Base-by-base conservation (phyloP, 2,888 invertebrate species). In the Synergus umbraculus region DNA sequence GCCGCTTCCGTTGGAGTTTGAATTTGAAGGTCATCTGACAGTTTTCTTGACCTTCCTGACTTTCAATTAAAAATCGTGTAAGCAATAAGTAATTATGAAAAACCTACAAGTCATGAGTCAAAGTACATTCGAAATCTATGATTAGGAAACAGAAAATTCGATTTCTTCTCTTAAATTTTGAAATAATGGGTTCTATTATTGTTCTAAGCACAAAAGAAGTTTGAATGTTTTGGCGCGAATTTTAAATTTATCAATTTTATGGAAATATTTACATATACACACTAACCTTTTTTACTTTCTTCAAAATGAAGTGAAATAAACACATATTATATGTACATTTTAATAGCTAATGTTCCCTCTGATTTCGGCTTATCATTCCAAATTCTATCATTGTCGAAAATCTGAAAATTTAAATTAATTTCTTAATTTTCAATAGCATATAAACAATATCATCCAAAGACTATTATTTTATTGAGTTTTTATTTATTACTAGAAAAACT, bases 261-360 rank as follows among this genome's bases (percentile, higher is more conserved):
- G 7, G 37, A 37, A 37, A 37, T 37, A 44, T 2, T 44, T 44
- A 43, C 8, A 9, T 43, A 44, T 9, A 49, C 7, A 49, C 18
- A 58, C 58, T 58, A 18, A 58, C n/a, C 58, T 58, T 18, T 1
- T 10, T 44, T 44, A 5, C 58, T 58, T 58, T 9, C 2, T 58
- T 18, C 58, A 9, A 58, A 18, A 58, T 10, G 9, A 58, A 18
- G n/a, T 18, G 58, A 7, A 18, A 58, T 18, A 10, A 4, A 58
- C 3, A 29, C 29, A 29, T 18, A 58, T 15, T 58, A 9, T 10
- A 22, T 22, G 22, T 22, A 18, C 18, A 18, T 9, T 9, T 18
- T 58, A 58, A 58, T 63, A 29, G 22, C 29, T 63, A 63, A 29
- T 63, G 63, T 29, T 18, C 63, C 60, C 63, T 63, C 63, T 63